phyloP scores from a whole-genome alignment of 2,113 vertebrate species.

The Vulpes lagopus region DNA sequence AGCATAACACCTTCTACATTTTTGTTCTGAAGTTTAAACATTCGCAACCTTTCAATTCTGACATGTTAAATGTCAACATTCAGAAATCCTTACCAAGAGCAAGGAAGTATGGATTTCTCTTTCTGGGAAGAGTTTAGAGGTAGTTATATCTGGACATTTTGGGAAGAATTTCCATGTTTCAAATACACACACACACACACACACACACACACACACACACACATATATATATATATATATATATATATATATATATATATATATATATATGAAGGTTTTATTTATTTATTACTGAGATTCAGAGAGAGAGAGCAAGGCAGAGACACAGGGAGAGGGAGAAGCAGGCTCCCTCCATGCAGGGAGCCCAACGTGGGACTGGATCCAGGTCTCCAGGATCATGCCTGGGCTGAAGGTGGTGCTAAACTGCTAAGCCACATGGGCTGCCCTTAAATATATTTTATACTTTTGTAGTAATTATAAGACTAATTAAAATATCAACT shows the following conservation, averaged over 20 bases:
- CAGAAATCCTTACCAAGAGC: neutral
- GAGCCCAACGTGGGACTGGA: too few relatives aligned
- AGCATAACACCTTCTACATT: neutral
- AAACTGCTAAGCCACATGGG: too few relatives aligned
- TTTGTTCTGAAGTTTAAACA: neutral
- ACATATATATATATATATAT: too few relatives aligned
- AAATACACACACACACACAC: neutral
- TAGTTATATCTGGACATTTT: neutral
- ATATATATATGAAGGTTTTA: too few relatives aligned
- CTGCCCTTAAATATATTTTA: neutral
- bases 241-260: too few relatives aligned
- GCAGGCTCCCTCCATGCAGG: too few relatives aligned
- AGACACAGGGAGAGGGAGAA: too few relatives aligned
- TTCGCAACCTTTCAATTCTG: neutral
- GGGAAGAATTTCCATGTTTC: neutral
- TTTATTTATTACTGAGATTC: too few relatives aligned
- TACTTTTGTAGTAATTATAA: neutral
- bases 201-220: too few relatives aligned
- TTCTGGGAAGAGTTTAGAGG: neutral
- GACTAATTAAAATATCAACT: neutral
- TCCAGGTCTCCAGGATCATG: too few relatives aligned
- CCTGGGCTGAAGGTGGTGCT: too few relatives aligned
- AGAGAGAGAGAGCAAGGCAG: too few relatives aligned
- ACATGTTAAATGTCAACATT: neutral
- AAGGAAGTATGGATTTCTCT: neutral